Percentiles rank a stretch among this genome's conserved stretches.
Evolutionary conservation across 2,888 invertebrate genomes (phyloP).

Genomic region (Euzetes globulus): DNA sequence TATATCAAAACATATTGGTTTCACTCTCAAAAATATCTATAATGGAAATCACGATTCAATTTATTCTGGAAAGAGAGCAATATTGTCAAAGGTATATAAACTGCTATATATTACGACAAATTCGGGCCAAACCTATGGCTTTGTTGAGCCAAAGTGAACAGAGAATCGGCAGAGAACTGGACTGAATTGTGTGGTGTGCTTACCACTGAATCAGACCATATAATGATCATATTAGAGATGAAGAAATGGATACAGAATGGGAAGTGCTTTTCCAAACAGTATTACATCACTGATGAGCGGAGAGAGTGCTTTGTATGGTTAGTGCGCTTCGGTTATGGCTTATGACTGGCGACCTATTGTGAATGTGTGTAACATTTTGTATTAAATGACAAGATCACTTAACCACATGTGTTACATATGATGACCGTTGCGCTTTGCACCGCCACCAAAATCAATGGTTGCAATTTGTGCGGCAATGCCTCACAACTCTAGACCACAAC

Average conservation of each 20-base stretch:
- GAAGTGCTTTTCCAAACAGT: neutral
- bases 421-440: conserved; percentile 10
- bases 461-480: neutral
- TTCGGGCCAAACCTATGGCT: neutral
- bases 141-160: neutral
- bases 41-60: conserved; percentile 23
- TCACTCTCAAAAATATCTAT: conserved; percentile 24
- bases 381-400: conserved; percentile 21
- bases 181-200: neutral
- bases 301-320: neutral
- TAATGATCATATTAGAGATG: conserved; percentile 19
- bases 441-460: neutral
- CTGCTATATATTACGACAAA: neutral
- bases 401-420: conserved; percentile 21
- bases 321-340: neutral
- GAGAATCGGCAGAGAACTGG: neutral
- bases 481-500: neutral
- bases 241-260: conserved; percentile 8
- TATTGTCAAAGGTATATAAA: neutral
- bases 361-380: conserved; percentile 4
- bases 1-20: conserved; percentile 22
- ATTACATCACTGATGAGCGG: conserved; percentile 5
- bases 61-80: neutral
- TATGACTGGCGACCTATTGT: neutral
- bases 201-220: conserved; percentile 10